A percentile compares a stretch with the other conserved stretches of the same genome.
These are phyloP conservation scores for Leptopilina clavipes DNA, from an alignment of 1,140 invertebrate genomes.

Conservation along the genomic window DNA sequence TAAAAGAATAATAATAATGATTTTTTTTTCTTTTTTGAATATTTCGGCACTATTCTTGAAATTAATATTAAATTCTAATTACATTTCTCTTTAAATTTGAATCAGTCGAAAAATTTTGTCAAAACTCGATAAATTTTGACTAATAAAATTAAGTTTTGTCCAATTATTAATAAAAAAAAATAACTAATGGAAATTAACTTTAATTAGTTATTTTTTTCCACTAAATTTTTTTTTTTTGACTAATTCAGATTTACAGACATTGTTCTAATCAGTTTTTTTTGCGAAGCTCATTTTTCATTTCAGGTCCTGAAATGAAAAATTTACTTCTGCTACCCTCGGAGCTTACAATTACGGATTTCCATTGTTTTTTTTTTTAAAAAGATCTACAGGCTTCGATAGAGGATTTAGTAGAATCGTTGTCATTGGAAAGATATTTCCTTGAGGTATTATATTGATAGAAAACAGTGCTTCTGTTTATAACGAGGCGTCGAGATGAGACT, in stretches of 20 bases:
- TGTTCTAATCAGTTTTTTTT: not conserved
- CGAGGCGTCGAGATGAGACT: conserved; percentile 21
- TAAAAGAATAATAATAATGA: not conserved
- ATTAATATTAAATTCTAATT: too few species aligned
- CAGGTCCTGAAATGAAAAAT: not conserved
- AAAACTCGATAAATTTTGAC: too few species aligned
- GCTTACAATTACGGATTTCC: conserved; percentile 15
- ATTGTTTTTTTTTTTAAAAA: conserved; percentile 36
- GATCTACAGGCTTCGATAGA: conserved; percentile 39
- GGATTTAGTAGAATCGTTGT: conserved; percentile 46
- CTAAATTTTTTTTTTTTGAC: not conserved
- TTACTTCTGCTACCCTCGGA: conserved; percentile 4
- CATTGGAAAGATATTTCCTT: conserved; percentile 46
- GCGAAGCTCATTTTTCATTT: not conserved
- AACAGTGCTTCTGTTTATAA: conserved; percentile 21
- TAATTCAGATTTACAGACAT: not conserved
- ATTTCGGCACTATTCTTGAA: too few species aligned
- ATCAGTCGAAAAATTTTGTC: too few species aligned
- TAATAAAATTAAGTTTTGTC: too few species aligned
- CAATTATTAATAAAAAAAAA: too few species aligned
- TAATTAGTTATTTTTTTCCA: too few species aligned
- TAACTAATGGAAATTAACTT: too few species aligned
- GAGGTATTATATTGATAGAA: conserved; percentile 47
- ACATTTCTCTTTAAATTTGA: too few species aligned
- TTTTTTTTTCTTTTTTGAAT: too few species aligned